Base-by-base conservation (phyloP, 2,888 invertebrate species). In the Xestia ashworthii region DNA sequence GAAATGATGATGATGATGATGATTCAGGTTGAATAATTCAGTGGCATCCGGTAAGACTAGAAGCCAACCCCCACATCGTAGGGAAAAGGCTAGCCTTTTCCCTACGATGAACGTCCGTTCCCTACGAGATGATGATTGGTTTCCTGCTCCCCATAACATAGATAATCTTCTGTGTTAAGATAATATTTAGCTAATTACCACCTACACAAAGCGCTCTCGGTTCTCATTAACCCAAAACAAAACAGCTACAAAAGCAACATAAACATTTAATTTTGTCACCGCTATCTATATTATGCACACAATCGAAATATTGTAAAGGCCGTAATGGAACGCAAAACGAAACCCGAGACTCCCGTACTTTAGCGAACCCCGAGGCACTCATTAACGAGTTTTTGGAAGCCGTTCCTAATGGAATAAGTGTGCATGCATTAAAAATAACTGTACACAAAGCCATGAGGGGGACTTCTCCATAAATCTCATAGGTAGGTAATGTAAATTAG, bases 381-480 rank as follows among this genome's bases (percentile, higher is more conserved):
- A 87, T 88, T 84, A 86, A 82, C 74, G 77, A 86, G 80, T 87
- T 87, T 84, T 86, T 80, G 41, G 79, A 55, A 73, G 78, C 68
- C 48, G 50, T 64, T 76, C 58, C 64, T 86, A 88, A 87, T 87
- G 83, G 88, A 86, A 78, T 82, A 86, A 88, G 84, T 79, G 86
- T 78, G 69, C 62, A 68, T 84, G 79, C 76, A 82, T 86, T 88
- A 84, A 87, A 87, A 88, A 80, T 84, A 81, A 81, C 78, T 87
- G 84, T 73, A 73, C 72, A 87, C 81, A 87, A 80, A 85, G 62
- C 66, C 75, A 76, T 16, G 77, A n/a, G 44, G 48, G 72, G 73
- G 70, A 64, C 38, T 53, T 77, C 22, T 69, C 41, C 78, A 79
- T 86, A 87, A 86, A 82, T 84, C 84, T 81, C 74, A 82, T 80